Conservation (phyloP, 2,113 vertebrate genomes). For the Pantherophis guttatus region DNA sequence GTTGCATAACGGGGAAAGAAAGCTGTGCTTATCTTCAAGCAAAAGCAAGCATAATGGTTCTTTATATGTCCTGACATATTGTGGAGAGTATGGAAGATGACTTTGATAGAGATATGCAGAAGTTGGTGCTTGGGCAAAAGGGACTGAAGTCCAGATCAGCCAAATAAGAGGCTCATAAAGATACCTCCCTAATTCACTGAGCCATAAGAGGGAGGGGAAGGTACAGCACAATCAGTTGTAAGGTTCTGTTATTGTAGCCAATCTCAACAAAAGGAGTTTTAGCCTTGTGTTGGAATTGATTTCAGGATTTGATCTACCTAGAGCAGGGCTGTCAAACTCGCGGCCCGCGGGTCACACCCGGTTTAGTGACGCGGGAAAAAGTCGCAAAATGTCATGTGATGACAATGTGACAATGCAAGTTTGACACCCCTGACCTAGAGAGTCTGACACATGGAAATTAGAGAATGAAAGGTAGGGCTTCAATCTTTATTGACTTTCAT, state of each 20-base stretch:
- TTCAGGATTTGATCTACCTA: background rate
- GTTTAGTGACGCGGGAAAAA: too few relatives aligned
- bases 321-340: too few relatives aligned
- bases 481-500: background rate
- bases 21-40: background rate
- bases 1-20: background rate
- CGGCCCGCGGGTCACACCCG: too few relatives aligned
- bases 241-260: background rate
- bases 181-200: background rate
- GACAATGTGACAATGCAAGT: too few relatives aligned
- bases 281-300: background rate
- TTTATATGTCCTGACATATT: background rate
- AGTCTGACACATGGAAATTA: background rate
- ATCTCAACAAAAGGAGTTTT: background rate
- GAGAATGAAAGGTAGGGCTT: background rate
- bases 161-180: background rate
- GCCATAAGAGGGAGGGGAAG: background rate
- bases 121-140: background rate
- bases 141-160: background rate
- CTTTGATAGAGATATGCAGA: background rate
- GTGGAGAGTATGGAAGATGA: background rate
- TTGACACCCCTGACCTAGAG: background rate
- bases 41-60: background rate
- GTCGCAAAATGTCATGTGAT: too few relatives aligned
- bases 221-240: background rate